Base-by-base conservation (phyloP, 2,888 invertebrate species). In the Hofmannophila pseudospretella region DNA sequence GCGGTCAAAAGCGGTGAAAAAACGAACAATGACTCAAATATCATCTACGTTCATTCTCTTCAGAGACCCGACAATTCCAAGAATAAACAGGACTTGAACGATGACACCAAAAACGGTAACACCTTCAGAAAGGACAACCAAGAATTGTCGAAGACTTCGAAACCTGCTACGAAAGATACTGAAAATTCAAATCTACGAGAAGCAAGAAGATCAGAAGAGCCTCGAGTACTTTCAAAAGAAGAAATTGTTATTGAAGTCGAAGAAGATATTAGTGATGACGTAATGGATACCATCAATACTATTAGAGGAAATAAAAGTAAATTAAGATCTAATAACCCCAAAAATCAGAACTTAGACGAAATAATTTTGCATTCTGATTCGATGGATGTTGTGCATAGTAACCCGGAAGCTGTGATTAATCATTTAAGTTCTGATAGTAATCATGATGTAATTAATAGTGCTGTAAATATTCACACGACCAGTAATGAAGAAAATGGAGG, bases 21-120 rank as follows among this genome's bases (percentile, higher is more conserved):
- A 14, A 7, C 36, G 37, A 34, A 36, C 19, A 58, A 58, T 42
- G 44, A 66, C 46, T 66, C 66, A 3, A 45, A 54, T 38, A 47
- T 66, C 33, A 58, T 57, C 40, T 56, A 49, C 32, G 35, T 65
- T 7, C 9, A 14, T 8, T 7, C 23, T 23, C 23, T 2, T 23
- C 23, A 23, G 20, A n/a, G n/a, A n/a, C n/a, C n/a, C n/a, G n/a
- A n/a, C n/a, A n/a, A n/a, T n/a, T n/a, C n/a, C n/a, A n/a, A n/a
- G n/a, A n/a, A n/a, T n/a, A n/a, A n/a, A n/a, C n/a, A n/a, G n/a
- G n/a, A n/a, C n/a, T n/a, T n/a, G n/a, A n/a, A n/a, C n/a, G n/a
- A n/a, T n/a, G n/a, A n/a, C n/a, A n/a, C n/a, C n/a, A n/a, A n/a
- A n/a, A n/a, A n/a, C n/a, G n/a, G n/a, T n/a, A n/a, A n/a, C n/a